Conservation (phyloP, 1,140 invertebrate species). For the Batillaria attramentaria region DNA sequence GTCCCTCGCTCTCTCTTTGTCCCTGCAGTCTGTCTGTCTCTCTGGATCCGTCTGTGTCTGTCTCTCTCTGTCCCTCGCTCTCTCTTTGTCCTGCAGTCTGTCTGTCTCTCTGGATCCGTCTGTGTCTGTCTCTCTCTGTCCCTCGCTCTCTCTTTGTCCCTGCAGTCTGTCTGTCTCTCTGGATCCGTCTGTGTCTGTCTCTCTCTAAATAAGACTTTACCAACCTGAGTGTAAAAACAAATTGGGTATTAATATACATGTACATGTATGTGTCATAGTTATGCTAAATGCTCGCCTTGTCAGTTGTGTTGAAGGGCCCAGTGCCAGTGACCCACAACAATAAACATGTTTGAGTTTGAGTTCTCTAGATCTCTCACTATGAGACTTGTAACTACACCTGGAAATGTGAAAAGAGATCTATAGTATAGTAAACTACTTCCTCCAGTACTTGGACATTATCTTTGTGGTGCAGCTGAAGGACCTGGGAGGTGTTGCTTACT, state of each 20-base stretch:
- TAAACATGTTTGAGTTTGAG: no score
- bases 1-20: not conserved
- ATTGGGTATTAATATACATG: not conserved
- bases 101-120: not conserved
- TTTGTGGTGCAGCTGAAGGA: no score
- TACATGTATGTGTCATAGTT: no score
- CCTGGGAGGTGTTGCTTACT: no score
- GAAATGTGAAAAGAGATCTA: no score
- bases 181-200: not conserved
- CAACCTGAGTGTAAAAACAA: not conserved
- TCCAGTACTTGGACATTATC: no score
- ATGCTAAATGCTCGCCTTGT: no score
- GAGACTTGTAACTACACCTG: no score
- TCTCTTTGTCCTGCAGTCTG: not conserved
- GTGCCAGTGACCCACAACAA: no score
- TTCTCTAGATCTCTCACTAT: no score
- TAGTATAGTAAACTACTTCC: no score
- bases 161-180: not conserved
- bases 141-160: conserved; percentile 17
- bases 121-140: conserved; percentile 11
- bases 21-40: not conserved
- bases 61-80: conserved; percentile 10
- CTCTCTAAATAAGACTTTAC: not conserved
- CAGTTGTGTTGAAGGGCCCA: no score
- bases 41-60: not conserved